Evolutionary conservation across 2,113 vertebrate species (phyloP).

Genomic region (Grammomys surdaster): DNA sequence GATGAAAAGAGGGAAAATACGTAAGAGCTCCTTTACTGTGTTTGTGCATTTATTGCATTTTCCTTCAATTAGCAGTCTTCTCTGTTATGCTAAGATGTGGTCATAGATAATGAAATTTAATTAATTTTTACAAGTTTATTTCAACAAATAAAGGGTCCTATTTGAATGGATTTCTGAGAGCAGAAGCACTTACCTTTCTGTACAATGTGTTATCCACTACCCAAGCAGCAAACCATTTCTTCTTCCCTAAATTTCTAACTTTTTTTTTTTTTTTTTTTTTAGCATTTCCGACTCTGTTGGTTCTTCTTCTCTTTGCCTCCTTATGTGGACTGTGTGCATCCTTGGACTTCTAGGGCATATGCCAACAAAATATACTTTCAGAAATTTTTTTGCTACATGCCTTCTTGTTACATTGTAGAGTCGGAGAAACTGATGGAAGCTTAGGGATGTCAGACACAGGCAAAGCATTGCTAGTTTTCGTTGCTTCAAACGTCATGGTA

Average conservation of each 20-base stretch:
- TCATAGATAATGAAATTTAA: constrained; percentile 70
- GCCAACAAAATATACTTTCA: constrained; percentile 44
- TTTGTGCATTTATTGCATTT: constrained; percentile 61
- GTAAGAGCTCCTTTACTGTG: neutral
- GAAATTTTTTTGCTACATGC: neutral
- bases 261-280: neutral
- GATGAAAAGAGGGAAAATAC: constrained; percentile 51
- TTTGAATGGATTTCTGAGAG: constrained; percentile 66
- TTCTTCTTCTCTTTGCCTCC: constrained; percentile 5
- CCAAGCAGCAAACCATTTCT: constrained; percentile 53
- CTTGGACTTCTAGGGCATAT: neutral
- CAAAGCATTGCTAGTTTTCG: neutral
- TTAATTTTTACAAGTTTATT: constrained; percentile 68
- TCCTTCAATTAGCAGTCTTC: constrained; percentile 64
- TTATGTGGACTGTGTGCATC: neutral
- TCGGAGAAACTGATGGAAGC: neutral
- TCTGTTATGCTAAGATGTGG: constrained; percentile 65
- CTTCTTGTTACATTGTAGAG: neutral
- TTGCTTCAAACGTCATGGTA: neutral
- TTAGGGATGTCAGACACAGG: neutral
- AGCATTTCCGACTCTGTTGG: neutral
- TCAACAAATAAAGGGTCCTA: constrained; percentile 51
- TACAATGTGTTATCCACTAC: neutral
- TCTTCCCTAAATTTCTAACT: neutral
- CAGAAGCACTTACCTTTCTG: constrained; percentile 43